phyloP scores from a whole-genome alignment of 1,140 invertebrate species.

The Pteromalus puparum region DNA sequence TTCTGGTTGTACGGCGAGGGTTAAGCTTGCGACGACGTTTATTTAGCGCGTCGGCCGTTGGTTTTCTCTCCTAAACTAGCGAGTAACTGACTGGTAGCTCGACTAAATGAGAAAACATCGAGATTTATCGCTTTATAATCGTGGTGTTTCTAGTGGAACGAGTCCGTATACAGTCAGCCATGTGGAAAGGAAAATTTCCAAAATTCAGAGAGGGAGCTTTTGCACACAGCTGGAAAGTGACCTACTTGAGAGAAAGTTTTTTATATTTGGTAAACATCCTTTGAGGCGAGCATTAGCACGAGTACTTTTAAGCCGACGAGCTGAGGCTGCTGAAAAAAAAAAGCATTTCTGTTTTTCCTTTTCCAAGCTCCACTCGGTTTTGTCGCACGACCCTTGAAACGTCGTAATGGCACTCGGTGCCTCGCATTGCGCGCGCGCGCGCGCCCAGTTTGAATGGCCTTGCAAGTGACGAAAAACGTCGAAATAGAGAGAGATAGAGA shows the following conservation, averaged over 20 bases:
- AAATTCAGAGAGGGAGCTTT: neutral
- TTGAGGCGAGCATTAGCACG: neutral
- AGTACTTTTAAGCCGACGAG: neutral
- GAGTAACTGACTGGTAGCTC: neutral
- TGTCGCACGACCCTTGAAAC: neutral
- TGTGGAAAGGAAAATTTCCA: neutral
- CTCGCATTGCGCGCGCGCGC: too few relatives aligned
- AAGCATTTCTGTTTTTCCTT: neutral
- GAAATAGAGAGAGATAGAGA: neutral
- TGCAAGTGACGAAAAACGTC: neutral
- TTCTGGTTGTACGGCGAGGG: too few relatives aligned
- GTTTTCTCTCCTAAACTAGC: neutral
- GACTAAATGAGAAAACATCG: constrained; percentile 1
- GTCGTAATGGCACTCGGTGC: neutral
- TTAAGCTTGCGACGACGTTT: too few relatives aligned
- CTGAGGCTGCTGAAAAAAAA: neutral
- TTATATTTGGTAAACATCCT: neutral
- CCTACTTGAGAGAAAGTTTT: neutral
- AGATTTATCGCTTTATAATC: neutral
- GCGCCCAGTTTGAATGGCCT: neutral
- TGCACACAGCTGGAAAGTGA: neutral
- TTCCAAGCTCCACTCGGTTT: neutral
- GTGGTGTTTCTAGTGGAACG: neutral
- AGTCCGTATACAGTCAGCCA: neutral
- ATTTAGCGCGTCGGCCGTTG: constrained; percentile 17